These are phyloP conservation scores for Mus minutoides DNA, from an alignment of 2,797 vertebrate genomes.

Conservation along the genomic window DNA sequence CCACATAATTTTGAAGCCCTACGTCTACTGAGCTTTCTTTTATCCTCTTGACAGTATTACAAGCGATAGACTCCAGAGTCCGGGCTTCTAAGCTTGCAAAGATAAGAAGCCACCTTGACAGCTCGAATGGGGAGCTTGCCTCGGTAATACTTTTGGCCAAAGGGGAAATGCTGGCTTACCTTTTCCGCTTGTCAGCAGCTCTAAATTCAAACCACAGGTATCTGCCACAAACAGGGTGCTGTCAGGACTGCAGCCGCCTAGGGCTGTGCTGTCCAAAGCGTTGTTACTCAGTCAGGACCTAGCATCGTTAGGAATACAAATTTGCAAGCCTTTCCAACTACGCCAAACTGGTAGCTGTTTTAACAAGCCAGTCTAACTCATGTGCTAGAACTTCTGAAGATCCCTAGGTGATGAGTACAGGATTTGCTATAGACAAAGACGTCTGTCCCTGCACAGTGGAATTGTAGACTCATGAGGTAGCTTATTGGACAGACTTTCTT, in stretches of 20 bases:
- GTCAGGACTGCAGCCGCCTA: neutral
- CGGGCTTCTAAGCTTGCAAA: constrained; percentile 14
- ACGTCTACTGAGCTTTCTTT: neutral
- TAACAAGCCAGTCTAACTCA: neutral
- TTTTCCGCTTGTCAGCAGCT: neutral
- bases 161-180: neutral
- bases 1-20: neutral
- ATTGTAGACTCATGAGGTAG: neutral
- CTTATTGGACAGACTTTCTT: neutral
- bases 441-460: neutral
- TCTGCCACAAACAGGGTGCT: neutral
- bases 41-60: neutral
- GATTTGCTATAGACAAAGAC: neutral
- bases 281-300: neutral
- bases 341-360: neutral
- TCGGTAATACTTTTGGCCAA: neutral
- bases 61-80: neutral
- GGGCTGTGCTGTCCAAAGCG: neutral
- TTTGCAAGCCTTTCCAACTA: neutral
- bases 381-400: neutral
- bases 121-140: neutral
- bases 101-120: neutral
- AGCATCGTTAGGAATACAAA: neutral
- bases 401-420: neutral
- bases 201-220: neutral